phyloP scores from a whole-genome alignment of 2,888 invertebrate genomes.

The Rotaria sp. region DNA sequence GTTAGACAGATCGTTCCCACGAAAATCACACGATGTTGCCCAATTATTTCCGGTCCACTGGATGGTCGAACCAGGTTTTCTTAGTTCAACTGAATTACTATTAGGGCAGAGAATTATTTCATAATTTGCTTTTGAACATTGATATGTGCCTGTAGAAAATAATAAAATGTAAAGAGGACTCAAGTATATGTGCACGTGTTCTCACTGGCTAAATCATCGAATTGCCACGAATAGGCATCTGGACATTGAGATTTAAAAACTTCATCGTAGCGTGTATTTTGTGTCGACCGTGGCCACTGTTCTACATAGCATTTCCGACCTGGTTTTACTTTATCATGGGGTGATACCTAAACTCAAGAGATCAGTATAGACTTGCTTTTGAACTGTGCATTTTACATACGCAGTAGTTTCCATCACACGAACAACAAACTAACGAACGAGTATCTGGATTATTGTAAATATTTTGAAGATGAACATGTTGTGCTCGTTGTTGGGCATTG shows the following conservation, averaged over 20 bases:
- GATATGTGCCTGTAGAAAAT: no score
- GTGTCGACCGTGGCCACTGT: not conserved
- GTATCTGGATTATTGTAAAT: not conserved
- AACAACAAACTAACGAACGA: not conserved
- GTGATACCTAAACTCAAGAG: not conserved
- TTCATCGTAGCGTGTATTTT: not conserved
- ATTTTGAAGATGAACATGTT: not conserved
- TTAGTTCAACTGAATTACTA: no score
- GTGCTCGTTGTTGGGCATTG: not conserved
- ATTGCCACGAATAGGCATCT: not conserved
- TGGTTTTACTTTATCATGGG: not conserved
- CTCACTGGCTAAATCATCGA: not conserved
- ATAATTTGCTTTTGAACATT: no score
- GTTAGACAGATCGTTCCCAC: no score
- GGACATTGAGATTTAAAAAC: conserved; percentile 13
- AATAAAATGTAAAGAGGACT: no score
- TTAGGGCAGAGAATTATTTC: no score
- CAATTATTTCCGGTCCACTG: no score
- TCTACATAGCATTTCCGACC: not conserved
- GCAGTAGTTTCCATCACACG: not conserved
- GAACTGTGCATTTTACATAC: not conserved
- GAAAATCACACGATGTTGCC: no score
- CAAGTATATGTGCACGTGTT: no score
- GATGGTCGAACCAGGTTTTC: no score
- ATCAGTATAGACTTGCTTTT: not conserved